Evolutionary conservation across 2,888 invertebrate genomes (phyloP).

Genomic region (Tigriopus californicus): DNA sequence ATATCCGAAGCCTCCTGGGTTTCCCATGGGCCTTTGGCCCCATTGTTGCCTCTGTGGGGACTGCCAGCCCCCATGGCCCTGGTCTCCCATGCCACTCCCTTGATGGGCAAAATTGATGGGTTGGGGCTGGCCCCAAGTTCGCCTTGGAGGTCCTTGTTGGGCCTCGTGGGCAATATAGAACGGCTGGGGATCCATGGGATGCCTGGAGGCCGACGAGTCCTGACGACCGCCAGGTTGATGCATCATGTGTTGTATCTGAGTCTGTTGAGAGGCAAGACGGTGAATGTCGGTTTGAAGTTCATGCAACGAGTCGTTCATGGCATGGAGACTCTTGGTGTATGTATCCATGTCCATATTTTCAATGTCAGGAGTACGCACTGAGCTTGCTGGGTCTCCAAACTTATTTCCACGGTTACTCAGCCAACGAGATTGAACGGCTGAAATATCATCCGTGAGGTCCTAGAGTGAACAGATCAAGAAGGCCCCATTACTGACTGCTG

Average conservation of each 20-base stretch:
- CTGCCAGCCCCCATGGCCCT: conserved; percentile 28
- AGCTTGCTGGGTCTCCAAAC: conserved; percentile 33
- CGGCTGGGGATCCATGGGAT: conserved; percentile 14
- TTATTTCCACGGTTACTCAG: conserved; percentile 37
- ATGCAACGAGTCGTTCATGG: conserved; percentile 79
- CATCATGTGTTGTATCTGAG: conserved; percentile 40
- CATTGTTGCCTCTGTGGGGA: conserved; percentile 1
- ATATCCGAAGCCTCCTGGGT: not conserved
- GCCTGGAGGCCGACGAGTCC: not conserved
- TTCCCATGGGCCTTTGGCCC: not conserved
- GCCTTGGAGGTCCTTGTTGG: conserved; percentile 24
- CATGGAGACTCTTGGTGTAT: conserved; percentile 56
- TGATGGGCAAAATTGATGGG: conserved; percentile 17
- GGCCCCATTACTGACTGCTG: too few species aligned
- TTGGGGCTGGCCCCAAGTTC: conserved; percentile 46
- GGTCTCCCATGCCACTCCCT: conserved; percentile 9
- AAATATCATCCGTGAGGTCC: conserved; percentile 41
- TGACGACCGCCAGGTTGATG: conserved; percentile 16
- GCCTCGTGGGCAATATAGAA: conserved; percentile 8
- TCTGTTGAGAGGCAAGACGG: conserved; percentile 61
- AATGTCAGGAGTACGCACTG: conserved; percentile 47
- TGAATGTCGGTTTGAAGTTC: conserved; percentile 88
- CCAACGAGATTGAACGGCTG: conserved; percentile 44
- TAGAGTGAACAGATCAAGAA: conserved; percentile 22
- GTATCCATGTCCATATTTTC: conserved; percentile 65